Evolutionary conservation across 2,888 invertebrate species (phyloP).

Genomic region (Callimorpha dominula): DNA sequence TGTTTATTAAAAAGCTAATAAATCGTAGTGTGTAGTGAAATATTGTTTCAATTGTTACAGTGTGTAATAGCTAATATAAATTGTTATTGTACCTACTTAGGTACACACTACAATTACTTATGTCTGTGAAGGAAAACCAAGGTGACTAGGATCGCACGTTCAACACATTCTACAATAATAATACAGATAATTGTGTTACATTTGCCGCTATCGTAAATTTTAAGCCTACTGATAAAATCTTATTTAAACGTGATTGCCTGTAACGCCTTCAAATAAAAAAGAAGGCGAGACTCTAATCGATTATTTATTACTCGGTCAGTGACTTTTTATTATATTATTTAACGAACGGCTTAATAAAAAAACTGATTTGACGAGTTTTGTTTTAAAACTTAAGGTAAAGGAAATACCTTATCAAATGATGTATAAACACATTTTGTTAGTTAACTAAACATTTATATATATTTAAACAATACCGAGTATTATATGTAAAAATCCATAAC

Average conservation of each 20-base stretch:
- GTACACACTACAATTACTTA: not conserved
- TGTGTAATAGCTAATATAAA: not conserved
- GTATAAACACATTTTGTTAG: not conserved
- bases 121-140: not conserved
- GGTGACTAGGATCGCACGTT: constrained; percentile 7
- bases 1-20: too few relatives aligned
- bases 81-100: not conserved
- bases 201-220: not conserved
- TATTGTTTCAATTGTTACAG: not conserved
- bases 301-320: not conserved
- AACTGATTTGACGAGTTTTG: not conserved
- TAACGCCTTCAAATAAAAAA: not conserved
- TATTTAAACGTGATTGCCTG: not conserved
- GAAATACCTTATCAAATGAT: not conserved
- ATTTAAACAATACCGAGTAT: too few relatives aligned
- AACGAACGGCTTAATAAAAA: not conserved
- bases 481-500: not conserved
- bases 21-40: not conserved
- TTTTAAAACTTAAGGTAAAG: not conserved
- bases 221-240: not conserved
- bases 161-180: not conserved
- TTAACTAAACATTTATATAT: not conserved
- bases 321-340: not conserved
- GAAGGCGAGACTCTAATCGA: not conserved
- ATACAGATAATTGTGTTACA: constrained; percentile 4